A percentile compares a stretch with the other conserved stretches of the same genome.
phyloP scores from a whole-genome alignment of 37 sponge, comb jelly and placozoan species.

The Corticium candelabrum region DNA sequence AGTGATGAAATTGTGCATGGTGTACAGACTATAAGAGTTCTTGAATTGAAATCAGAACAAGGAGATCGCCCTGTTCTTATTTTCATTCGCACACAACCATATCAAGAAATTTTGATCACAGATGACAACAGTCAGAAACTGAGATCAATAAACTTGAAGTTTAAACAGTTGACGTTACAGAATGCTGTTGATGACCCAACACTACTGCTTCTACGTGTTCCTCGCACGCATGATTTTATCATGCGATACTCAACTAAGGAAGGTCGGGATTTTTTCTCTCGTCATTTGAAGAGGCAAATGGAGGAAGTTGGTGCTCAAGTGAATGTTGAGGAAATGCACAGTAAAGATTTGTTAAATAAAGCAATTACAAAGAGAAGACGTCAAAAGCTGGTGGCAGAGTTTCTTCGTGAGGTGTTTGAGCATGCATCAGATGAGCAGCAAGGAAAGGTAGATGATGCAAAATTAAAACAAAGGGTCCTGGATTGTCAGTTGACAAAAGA shows the following conservation, averaged over 20 bases:
- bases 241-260: neutral
- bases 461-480: neutral
- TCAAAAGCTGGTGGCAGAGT: constrained; percentile 59
- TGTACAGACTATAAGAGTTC: neutral
- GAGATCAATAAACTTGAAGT: neutral
- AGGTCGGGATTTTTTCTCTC: neutral
- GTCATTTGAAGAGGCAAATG: neutral
- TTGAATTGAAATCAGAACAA: neutral
- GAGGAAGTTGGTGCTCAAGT: neutral
- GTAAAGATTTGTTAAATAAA: constrained; percentile 22
- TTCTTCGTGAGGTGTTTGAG: constrained; percentile 70
- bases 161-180: neutral
- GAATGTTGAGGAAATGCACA: neutral
- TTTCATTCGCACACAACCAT: neutral
- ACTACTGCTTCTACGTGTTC: constrained; percentile 46
- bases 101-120: neutral
- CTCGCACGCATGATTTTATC: constrained; percentile 58
- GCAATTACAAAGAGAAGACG: constrained; percentile 61
- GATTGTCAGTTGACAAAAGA: constrained; percentile 59
- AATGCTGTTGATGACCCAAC: constrained; percentile 17
- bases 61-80: neutral
- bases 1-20: neutral
- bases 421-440: neutral
- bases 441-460: neutral
- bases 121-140: neutral